These are phyloP conservation scores for Crotalus viridis DNA, from an alignment of 2,113 vertebrate species.

Conservation along the genomic window DNA sequence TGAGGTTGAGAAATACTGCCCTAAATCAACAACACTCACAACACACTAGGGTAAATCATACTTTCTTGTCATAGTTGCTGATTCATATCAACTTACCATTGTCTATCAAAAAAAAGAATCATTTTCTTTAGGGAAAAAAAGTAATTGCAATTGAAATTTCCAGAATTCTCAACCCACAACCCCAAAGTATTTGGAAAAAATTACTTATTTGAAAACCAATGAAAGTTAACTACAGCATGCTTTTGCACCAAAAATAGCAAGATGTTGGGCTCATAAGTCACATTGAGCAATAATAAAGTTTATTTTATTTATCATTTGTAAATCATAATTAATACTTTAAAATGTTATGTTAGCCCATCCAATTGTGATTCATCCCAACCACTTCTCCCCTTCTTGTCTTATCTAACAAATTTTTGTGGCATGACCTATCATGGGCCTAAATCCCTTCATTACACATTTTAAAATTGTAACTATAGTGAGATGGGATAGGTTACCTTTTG, in stretches of 20 bases:
- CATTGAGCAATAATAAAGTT: background rate
- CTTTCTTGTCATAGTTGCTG: background rate
- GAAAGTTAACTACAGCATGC: background rate
- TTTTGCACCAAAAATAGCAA: background rate
- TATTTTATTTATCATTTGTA: background rate
- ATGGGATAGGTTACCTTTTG: rapidly evolving
- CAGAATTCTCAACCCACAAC: background rate
- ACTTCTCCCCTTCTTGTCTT: background rate
- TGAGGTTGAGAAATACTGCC: background rate
- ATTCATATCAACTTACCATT: background rate
- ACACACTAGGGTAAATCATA: background rate
- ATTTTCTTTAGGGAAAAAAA: background rate
- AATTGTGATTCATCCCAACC: background rate
- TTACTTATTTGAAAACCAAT: background rate
- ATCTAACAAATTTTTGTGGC: background rate
- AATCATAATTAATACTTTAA: background rate
- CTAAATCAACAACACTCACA: background rate
- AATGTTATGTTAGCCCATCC: background rate
- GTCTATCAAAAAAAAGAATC: background rate
- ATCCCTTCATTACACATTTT: background rate
- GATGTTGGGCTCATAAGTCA: background rate
- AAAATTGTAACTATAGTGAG: rapidly evolving
- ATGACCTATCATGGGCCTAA: background rate
- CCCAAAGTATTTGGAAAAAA: background rate
- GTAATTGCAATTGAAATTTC: background rate